These are phyloP conservation scores for Plotosus lineatus DNA, from an alignment of 2,113 vertebrate genomes.

Conservation along the genomic window DNA sequence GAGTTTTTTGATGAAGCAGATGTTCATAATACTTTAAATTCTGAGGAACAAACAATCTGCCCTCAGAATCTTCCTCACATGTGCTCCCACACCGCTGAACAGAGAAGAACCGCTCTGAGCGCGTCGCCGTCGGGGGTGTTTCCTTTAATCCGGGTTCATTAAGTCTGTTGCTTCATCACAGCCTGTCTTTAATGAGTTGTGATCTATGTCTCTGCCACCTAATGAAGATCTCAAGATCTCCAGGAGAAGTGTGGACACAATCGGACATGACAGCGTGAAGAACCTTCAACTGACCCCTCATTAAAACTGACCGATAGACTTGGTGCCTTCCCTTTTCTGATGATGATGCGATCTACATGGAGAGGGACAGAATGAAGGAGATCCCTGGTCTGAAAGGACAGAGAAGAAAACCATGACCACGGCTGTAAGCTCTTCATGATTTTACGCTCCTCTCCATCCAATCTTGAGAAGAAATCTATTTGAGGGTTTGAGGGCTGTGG, in stretches of 20 bases:
- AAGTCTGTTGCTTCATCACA: conserved; percentile 48
- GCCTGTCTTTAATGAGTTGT: conserved; percentile 56
- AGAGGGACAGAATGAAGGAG: neutral
- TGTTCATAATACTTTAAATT: neutral
- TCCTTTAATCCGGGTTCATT: conserved; percentile 53
- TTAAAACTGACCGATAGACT: conserved; percentile 59
- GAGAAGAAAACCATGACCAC: neutral
- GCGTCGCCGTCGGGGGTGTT: conserved; percentile 22
- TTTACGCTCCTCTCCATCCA: neutral
- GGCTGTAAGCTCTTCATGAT: neutral
- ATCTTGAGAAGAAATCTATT: conserved; percentile 31
- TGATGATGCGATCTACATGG: neutral
- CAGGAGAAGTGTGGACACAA: conserved; percentile 47
- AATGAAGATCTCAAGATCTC: conserved; percentile 60
- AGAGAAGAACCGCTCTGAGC: neutral
- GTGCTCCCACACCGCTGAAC: neutral
- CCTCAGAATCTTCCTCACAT: neutral
- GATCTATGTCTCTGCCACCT: conserved; percentile 54
- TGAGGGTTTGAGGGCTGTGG: neutral
- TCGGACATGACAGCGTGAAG: conserved; percentile 54
- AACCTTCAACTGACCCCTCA: conserved; percentile 55
- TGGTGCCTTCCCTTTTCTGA: neutral
- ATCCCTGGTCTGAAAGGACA: neutral
- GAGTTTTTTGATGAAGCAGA: neutral
- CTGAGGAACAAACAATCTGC: neutral